Evolutionary conservation across 2,888 invertebrate species (phyloP).

Genomic region (Gryllus longicercus): DNA sequence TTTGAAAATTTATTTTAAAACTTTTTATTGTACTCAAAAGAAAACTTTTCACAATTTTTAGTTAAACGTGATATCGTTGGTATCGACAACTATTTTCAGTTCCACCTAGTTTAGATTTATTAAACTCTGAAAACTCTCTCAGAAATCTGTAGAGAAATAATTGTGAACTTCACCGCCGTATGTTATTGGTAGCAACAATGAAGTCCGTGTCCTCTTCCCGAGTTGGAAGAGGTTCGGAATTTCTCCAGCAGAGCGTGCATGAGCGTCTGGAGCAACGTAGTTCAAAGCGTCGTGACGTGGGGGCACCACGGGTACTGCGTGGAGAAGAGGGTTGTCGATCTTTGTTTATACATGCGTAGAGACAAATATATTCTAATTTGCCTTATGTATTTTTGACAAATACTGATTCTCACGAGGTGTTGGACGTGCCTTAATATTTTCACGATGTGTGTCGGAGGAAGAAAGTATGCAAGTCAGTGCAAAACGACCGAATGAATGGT

Average conservation of each 20-base stretch:
- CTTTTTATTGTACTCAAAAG: too few species aligned
- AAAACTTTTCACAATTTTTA: too few species aligned
- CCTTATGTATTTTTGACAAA: neutral
- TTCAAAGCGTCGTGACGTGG: neutral
- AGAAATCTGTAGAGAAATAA: too few species aligned
- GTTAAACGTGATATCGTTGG: too few species aligned
- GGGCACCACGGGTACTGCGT: neutral
- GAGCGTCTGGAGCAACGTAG: neutral
- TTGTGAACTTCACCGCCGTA: too few species aligned
- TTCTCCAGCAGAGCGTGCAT: neutral
- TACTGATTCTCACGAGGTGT: neutral
- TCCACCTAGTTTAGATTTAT: too few species aligned
- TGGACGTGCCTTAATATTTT: conserved; percentile 8
- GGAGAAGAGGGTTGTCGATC: neutral
- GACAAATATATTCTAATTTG: neutral
- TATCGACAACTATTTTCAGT: too few species aligned
- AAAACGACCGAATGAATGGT: neutral
- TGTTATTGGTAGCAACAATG: neutral
- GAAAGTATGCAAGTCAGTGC: neutral
- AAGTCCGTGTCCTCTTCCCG: neutral
- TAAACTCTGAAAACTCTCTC: too few species aligned
- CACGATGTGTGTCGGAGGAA: neutral
- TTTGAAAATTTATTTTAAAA: too few species aligned
- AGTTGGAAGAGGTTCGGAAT: neutral
- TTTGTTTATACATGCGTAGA: conserved; percentile 9